phyloP scores from a whole-genome alignment of 2,797 vertebrate genomes.

The Malacoctenus gilli region DNA sequence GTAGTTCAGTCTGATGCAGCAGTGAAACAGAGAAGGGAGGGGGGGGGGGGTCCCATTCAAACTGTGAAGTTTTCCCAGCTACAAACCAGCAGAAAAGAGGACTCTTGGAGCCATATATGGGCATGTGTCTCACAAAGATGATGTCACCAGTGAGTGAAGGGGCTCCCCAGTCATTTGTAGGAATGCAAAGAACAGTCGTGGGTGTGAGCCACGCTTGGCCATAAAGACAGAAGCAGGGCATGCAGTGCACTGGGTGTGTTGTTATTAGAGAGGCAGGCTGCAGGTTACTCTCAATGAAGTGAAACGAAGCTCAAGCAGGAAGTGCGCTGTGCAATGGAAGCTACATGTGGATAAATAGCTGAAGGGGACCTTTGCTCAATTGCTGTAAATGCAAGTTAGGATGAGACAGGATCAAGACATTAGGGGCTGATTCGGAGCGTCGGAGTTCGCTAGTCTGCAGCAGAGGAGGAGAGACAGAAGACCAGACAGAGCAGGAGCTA shows the following conservation, averaged over 20 bases:
- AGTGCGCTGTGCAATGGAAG: constrained; percentile 9
- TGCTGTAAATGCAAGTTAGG: constrained; percentile 6
- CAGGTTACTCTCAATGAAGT: constrained; percentile 9
- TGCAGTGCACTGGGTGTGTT: constrained; percentile 20
- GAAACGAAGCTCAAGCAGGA: constrained; percentile 18
- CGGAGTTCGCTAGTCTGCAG: constrained; percentile 17
- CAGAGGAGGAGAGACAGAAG: constrained; percentile 7
- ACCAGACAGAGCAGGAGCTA: constrained; percentile 26
- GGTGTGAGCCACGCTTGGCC: constrained; percentile 38
- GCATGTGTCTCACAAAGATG: constrained; percentile 77
- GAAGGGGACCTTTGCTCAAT: constrained; percentile 25
- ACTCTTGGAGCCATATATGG: constrained; percentile 74
- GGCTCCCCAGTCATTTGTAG: constrained; percentile 59
- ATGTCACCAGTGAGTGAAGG: constrained; percentile 75
- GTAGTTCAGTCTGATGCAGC: constrained; percentile 7
- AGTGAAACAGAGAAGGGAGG: constrained; percentile 1
- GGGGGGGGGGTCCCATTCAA: constrained; percentile 12
- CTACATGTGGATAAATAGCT: constrained; percentile 9
- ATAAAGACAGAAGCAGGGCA: constrained; percentile 11
- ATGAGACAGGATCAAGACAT: constrained; percentile 16
- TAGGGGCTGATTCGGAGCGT: constrained; percentile 41
- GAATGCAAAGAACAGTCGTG: constrained; percentile 34
- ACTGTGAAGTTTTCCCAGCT: too few relatives aligned
- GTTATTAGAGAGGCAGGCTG: constrained; percentile 11
- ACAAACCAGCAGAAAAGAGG: constrained; percentile 13